phyloP scores from a whole-genome alignment of 2,888 invertebrate genomes.

The Steinernema hermaphroditum region DNA sequence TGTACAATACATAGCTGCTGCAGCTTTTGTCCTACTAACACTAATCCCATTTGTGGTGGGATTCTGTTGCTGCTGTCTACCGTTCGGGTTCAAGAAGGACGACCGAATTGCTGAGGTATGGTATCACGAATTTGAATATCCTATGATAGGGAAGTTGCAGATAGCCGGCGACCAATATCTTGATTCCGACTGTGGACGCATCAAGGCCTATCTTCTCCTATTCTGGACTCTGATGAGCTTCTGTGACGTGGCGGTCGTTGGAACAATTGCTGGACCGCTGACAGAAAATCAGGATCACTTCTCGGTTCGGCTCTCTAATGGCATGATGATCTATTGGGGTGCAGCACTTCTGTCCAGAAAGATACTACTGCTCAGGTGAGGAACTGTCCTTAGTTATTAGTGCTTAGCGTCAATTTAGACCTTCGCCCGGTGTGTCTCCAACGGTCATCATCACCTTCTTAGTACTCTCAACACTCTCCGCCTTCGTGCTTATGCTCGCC shows the following conservation, averaged over 20 bases:
- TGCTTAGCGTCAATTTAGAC: neutral
- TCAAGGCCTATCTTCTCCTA: neutral
- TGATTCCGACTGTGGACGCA: neutral
- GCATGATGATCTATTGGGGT: neutral
- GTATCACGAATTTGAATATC: too few relatives aligned
- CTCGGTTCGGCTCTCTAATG: neutral
- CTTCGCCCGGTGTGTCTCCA: neutral
- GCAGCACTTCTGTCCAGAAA: neutral
- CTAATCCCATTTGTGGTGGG: conserved; percentile 39
- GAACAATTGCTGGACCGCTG: neutral
- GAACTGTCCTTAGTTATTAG: neutral
- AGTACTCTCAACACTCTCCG: neutral
- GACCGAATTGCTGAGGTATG: conserved; percentile 44
- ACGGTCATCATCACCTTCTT: neutral
- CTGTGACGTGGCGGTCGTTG: neutral
- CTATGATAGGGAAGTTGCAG: neutral
- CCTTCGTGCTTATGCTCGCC: neutral
- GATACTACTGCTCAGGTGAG: neutral
- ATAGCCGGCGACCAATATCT: conserved; percentile 1
- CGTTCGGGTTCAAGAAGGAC: conserved; percentile 41
- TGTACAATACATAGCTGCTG: neutral
- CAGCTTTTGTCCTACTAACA: conserved; percentile 27
- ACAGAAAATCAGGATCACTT: neutral
- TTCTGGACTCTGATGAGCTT: neutral
- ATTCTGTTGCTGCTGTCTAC: conserved; percentile 47